These are phyloP conservation scores for Anastatus disparis DNA, from an alignment of 1,140 invertebrate genomes.

Conservation along the genomic window DNA sequence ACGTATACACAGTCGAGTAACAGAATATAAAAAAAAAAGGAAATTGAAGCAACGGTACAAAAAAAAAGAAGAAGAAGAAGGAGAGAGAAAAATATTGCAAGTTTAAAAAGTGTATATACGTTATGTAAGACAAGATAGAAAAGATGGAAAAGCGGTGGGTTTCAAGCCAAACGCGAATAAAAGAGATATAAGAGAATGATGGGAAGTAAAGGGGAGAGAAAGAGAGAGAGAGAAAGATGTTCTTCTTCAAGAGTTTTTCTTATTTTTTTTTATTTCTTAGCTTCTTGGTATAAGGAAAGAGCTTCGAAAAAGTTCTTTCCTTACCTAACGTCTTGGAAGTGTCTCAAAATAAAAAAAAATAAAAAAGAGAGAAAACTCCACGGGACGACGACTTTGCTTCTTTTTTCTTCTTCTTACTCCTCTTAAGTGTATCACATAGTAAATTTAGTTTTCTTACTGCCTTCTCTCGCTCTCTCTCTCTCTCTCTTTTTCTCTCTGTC, in stretches of 20 bases:
- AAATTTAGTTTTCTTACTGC: conserved; percentile 68
- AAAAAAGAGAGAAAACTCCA: conserved; percentile 54
- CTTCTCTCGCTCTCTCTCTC: conserved; percentile 45
- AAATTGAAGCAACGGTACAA: not conserved
- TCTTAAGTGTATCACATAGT: conserved; percentile 68
- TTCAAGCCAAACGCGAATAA: conserved; percentile 27
- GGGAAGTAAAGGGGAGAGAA: not conserved
- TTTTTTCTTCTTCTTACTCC: no score
- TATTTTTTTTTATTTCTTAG: not conserved
- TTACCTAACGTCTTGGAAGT: conserved; percentile 62
- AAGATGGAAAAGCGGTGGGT: not conserved
- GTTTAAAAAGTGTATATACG: conserved; percentile 27
- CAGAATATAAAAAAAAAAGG: no score
- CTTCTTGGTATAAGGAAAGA: no score
- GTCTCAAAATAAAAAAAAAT: no score
- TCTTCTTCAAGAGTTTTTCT: not conserved
- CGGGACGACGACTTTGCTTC: no score
- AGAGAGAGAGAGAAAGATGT: not conserved
- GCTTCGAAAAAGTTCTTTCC: conserved; percentile 52
- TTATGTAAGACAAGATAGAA: conserved; percentile 4
- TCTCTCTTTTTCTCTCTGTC: conserved; percentile 10
- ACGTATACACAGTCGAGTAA: not conserved
- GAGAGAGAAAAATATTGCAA: conserved; percentile 35
- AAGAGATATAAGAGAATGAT: conserved; percentile 16
- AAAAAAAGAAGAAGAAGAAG: conserved; percentile 29